Evolutionary conservation across 2,888 invertebrate genomes (phyloP).

Genomic region (Parasteatoda lunata): DNA sequence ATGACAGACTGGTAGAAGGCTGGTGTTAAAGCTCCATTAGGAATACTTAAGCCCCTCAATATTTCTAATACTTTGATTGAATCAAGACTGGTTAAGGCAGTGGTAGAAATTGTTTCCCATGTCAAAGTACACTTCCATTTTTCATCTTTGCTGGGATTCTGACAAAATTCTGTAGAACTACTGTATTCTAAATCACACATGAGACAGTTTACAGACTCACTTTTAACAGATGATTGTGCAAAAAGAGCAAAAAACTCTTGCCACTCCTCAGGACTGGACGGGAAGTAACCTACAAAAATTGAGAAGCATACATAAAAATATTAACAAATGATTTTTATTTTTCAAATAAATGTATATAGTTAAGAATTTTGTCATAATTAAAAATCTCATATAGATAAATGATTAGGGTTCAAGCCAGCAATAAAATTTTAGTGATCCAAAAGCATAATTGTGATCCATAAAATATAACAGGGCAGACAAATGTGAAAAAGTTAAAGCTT

Average conservation of each 20-base stretch:
- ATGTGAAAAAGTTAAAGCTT: no score
- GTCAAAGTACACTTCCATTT: slow-evolving; percentile 46
- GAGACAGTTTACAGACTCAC: slow-evolving; percentile 35
- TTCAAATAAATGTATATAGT: no score
- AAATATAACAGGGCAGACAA: no score
- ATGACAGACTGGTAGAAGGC: slow-evolving; percentile 58
- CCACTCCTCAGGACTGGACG: slow-evolving; percentile 55
- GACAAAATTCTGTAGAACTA: slow-evolving; percentile 36
- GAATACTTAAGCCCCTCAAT: slow-evolving; percentile 52
- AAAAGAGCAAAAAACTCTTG: slow-evolving; percentile 46
- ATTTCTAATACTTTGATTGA: slow-evolving; percentile 64
- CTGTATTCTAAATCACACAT: slow-evolving; percentile 33
- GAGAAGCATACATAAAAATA: not conserved
- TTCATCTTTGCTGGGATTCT: slow-evolving; percentile 13
- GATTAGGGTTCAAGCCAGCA: no score
- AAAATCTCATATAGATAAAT: no score
- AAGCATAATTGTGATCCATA: no score
- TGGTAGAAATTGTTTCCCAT: slow-evolving; percentile 54
- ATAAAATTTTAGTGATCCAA: no score
- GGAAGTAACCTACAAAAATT: slow-evolving; percentile 53
- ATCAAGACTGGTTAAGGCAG: slow-evolving; percentile 58
- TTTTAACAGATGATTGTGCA: slow-evolving; percentile 26
- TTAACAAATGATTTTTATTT: not conserved
- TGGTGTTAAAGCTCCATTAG: slow-evolving; percentile 63
- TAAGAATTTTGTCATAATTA: no score